Evolutionary conservation across 2,113 vertebrate genomes (phyloP), one percentile per base, ranked within the genome.

Genomic region (Grus americana): DNA sequence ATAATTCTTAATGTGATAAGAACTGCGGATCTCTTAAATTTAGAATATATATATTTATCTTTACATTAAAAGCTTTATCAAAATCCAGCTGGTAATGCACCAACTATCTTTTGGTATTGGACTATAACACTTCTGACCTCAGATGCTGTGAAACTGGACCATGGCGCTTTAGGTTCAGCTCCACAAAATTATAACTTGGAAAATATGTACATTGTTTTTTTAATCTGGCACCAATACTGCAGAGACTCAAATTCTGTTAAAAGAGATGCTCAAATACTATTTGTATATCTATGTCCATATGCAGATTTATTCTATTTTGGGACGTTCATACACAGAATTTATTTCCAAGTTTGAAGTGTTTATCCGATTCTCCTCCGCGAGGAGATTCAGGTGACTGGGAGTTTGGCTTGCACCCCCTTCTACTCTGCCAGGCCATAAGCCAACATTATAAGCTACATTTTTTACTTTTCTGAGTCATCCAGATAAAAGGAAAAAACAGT

Each of bases 401-500:
- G 38, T 66, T 95, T 95, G 79, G 84, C 79, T 91, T 91, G 74
- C 30, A 87, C 80, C 73, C 52, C 27, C 5, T 86, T 88, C 76
- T 89, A 81, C 42, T 93, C 84, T 92, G 58, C 88, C 88, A 93
- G 85, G 88, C 79, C 79, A 78, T 38, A 94, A 86, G 88, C 93
- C 91, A 92, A 71, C 44, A 81, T 75, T 84, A 67, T 40, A 89
- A 86, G 80, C 68, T 92, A 88, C 55, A 79, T 86, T 96, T 97
- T 95, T 93, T 79, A 86, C 74, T 96, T 91, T 91, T 97, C 84
- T 95, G 95, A 97, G 94, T 97, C 97, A 97, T 72, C 79, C 89
- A 92, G 93, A 94, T 93, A 85, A 95, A 96, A 95, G 87, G 76
- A 42, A 95, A 92, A 95, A 94, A 49, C 62, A 94, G 86, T 84